Percentiles rank a stretch among this genome's conserved stretches.
These are phyloP conservation scores for Sciurus carolinensis DNA, from an alignment of 2,797 vertebrate species.

Conservation along the genomic window DNA sequence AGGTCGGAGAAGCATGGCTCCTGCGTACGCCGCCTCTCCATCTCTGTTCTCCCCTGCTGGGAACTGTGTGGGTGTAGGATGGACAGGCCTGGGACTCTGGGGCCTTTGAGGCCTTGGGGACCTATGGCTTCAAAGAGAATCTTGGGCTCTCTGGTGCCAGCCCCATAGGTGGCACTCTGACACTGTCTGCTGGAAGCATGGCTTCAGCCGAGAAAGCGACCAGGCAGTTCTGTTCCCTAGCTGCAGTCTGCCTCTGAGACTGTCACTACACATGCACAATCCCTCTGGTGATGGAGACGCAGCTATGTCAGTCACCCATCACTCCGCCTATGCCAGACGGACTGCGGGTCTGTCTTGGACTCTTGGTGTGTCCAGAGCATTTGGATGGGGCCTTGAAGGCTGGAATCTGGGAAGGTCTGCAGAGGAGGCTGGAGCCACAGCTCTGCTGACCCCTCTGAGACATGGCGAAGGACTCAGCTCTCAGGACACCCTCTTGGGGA, in stretches of 20 bases:
- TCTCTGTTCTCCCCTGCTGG: not conserved
- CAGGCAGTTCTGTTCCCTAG: not conserved
- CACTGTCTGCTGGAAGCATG: not conserved
- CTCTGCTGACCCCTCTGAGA: not conserved
- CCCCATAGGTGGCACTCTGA: conserved; percentile 78
- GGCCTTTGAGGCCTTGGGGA: not conserved
- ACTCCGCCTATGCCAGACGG: not conserved
- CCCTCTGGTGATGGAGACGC: not conserved
- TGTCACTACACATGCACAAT: not conserved
- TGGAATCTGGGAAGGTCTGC: not conserved
- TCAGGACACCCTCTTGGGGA: not conserved
- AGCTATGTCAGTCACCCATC: not conserved
- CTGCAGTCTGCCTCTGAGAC: not conserved
- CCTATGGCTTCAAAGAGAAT: not conserved
- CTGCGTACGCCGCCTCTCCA: not conserved
- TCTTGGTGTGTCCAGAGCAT: not conserved
- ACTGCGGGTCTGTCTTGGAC: accelerated
- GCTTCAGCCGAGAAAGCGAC: not conserved
- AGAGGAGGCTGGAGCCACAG: not conserved
- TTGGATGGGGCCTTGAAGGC: not conserved
- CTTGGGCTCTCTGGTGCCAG: conserved; percentile 9
- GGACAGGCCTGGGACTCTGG: not conserved
- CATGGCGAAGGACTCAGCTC: not conserved
- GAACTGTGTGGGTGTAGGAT: not conserved
- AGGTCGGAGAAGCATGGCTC: not conserved